phyloP scores from a whole-genome alignment of 2,113 vertebrate species.

The Parus major region DNA sequence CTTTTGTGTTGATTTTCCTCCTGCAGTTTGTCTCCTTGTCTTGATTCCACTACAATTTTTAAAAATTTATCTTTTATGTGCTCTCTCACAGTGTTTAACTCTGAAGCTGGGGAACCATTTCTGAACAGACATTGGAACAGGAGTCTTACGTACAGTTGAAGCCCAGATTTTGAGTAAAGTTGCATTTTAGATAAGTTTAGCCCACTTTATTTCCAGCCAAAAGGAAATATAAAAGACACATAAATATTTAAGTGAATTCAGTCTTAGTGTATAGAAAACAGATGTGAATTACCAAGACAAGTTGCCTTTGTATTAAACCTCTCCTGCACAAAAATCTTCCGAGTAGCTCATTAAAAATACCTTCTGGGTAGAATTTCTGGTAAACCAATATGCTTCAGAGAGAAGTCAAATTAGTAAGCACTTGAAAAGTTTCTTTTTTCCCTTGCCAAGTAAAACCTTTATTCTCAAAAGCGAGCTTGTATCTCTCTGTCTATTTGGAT shows the following conservation, averaged over 20 bases:
- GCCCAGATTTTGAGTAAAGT: neutral
- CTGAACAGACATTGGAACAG: neutral
- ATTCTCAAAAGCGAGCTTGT: neutral
- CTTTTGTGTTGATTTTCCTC: neutral
- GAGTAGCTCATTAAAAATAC: constrained; percentile 30
- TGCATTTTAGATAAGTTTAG: constrained; percentile 9
- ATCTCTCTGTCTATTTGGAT: neutral
- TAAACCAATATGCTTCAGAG: constrained; percentile 17
- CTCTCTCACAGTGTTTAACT: neutral
- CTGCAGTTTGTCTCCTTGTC: neutral
- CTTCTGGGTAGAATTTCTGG: constrained; percentile 20
- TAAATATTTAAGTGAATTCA: constrained; percentile 58
- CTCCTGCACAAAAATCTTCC: constrained; percentile 15
- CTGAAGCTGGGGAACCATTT: neutral
- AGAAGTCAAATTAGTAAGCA: neutral
- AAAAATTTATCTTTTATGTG: neutral
- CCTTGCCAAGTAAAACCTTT: neutral
- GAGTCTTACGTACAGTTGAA: neutral
- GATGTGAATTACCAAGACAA: constrained; percentile 36
- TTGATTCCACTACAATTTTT: neutral
- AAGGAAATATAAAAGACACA: constrained; percentile 18
- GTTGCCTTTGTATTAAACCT: constrained; percentile 46
- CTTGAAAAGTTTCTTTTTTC: neutral
- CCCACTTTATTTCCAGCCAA: constrained; percentile 41
- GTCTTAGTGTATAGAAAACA: constrained; percentile 21